Evolutionary conservation across 1,140 invertebrate species (phyloP).

Genomic region (Caerostris extrusa): DNA sequence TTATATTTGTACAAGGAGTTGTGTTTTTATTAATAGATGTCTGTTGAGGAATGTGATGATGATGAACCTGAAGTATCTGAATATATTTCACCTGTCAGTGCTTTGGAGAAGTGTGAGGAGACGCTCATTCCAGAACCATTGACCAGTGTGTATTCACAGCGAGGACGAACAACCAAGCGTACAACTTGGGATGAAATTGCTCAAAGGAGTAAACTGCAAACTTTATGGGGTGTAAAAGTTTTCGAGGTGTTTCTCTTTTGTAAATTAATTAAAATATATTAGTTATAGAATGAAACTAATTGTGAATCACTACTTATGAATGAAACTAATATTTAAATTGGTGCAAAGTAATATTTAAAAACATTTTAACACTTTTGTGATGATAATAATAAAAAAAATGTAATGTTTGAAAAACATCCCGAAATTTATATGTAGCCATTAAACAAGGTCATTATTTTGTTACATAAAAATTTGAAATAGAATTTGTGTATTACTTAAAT

Average conservation of each 20-base stretch:
- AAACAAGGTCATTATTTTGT: too few relatives aligned
- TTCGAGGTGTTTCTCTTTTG: conserved; percentile 27
- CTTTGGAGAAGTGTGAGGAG: conserved; percentile 62
- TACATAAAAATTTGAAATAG: too few relatives aligned
- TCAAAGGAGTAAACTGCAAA: conserved; percentile 76
- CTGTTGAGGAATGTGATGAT: conserved; percentile 73
- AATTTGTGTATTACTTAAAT: too few relatives aligned
- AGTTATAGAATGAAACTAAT: too few relatives aligned
- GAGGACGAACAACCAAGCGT: conserved; percentile 69
- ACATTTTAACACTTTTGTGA: too few relatives aligned
- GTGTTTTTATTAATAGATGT: conserved; percentile 49
- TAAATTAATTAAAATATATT: background rate
- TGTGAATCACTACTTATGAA: too few relatives aligned
- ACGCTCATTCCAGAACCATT: conserved; percentile 56
- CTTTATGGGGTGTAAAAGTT: conserved; percentile 76
- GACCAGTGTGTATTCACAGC: conserved; percentile 54
- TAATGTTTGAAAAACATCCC: too few relatives aligned
- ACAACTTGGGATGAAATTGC: conserved; percentile 77
- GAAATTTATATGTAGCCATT: too few relatives aligned
- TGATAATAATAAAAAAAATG: too few relatives aligned
- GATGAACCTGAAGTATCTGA: conserved; percentile 15
- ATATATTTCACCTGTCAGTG: conserved; percentile 6
- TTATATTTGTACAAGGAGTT: too few relatives aligned
- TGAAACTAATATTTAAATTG: too few relatives aligned
- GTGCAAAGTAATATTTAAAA: too few relatives aligned